Evolutionary conservation across 2,797 vertebrate species (phyloP).

Genomic region (Trachops cirrhosus): DNA sequence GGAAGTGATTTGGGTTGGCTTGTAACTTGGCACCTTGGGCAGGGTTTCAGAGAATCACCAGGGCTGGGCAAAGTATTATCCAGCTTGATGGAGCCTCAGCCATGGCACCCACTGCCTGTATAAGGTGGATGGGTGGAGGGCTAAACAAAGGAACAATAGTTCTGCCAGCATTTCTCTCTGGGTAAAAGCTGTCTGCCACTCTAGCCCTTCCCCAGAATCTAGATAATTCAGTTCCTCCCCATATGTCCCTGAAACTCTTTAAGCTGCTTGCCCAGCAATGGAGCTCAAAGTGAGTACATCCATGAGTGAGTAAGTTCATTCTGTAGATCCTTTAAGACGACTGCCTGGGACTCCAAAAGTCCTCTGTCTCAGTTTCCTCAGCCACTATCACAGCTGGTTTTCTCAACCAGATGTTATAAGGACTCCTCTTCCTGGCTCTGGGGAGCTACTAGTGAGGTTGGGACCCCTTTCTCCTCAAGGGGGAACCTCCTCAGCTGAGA

Average conservation of each 20-base stretch:
- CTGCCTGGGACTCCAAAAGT: neutral
- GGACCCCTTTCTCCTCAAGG: too few relatives aligned
- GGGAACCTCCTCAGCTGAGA: too few relatives aligned
- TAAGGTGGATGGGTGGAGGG: neutral
- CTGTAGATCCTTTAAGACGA: neutral
- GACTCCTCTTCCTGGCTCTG: too few relatives aligned
- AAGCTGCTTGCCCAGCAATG: neutral
- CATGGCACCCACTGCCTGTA: neutral
- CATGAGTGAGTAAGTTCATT: neutral
- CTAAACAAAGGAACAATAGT: too few relatives aligned
- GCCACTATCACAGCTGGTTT: neutral
- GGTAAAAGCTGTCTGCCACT: too few relatives aligned
- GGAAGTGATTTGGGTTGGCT: too few relatives aligned
- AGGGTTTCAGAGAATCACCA: neutral
- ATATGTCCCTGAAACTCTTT: neutral
- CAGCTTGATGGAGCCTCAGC: neutral
- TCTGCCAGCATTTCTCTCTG: too few relatives aligned
- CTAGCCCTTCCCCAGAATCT: too few relatives aligned
- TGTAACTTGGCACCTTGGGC: too few relatives aligned
- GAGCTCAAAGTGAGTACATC: neutral
- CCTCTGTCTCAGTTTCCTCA: neutral
- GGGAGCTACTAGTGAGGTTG: too few relatives aligned
- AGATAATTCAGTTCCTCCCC: too few relatives aligned
- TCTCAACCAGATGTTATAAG: too few relatives aligned
- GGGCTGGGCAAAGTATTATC: neutral